These are phyloP conservation scores for Aurelia coerulea DNA, from an alignment of 30 jellyfish, hydroid and myxozoan genomes.

Conservation along the genomic window DNA sequence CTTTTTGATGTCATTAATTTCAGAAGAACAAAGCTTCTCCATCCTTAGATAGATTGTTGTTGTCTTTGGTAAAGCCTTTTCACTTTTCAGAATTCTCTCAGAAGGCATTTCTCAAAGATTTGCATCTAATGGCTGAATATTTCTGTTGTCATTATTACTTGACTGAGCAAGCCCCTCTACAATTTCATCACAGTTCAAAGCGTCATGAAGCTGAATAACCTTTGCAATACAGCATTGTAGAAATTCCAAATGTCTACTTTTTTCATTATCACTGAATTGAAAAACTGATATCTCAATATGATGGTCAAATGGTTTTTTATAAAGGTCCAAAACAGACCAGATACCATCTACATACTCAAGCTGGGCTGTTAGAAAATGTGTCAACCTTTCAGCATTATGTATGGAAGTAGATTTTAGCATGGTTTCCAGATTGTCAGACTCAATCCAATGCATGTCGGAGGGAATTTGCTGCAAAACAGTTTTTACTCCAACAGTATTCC, in stretches of 20 bases:
- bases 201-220: background rate
- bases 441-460: conserved; percentile 29
- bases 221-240: too few species aligned
- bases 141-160: conserved; percentile 4
- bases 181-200: background rate
- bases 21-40: conserved; percentile 6
- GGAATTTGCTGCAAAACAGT: conserved; percentile 7
- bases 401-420: conserved; percentile 1
- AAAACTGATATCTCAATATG: too few species aligned
- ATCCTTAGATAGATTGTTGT: background rate
- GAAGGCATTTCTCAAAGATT: background rate
- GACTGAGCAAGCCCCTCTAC: conserved; percentile 10
- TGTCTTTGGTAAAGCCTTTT: too few species aligned
- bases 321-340: too few species aligned
- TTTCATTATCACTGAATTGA: too few species aligned
- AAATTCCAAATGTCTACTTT: too few species aligned
- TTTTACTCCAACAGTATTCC: conserved; percentile 33
- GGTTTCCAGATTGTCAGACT: conserved; percentile 27
- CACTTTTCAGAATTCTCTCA: too few species aligned
- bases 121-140: background rate
- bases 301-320: too few species aligned
- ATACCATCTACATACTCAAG: background rate
- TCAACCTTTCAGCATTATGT: too few species aligned
- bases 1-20: background rate
- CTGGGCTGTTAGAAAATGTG: too few species aligned